Conservation (phyloP, 2,888 invertebrate genomes). For the Dermolepida albohirtum region DNA sequence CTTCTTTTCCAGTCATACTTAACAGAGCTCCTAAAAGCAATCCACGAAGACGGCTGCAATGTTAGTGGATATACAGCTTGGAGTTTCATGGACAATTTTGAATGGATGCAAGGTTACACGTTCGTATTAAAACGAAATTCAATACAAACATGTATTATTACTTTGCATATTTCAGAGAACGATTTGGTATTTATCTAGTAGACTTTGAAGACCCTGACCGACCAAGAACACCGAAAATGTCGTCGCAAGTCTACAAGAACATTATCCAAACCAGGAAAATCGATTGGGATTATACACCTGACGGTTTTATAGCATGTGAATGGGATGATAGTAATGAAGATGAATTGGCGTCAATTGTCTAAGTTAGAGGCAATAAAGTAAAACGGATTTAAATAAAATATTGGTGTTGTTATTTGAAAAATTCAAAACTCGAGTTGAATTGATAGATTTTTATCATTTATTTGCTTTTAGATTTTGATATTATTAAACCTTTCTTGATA, state of each 20-base stretch:
- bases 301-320: conserved; percentile 17
- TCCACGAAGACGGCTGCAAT: conserved; percentile 68
- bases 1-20: conserved; percentile 60
- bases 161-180: conserved; percentile 65
- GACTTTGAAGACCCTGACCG: conserved; percentile 70
- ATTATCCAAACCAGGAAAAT: conserved; percentile 28
- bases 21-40: conserved; percentile 63
- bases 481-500: too few relatives aligned
- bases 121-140: conserved; percentile 62
- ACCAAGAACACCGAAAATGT: conserved; percentile 72
- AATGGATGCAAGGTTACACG: conserved; percentile 79
- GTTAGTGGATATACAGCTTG: conserved; percentile 77
- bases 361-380: too few relatives aligned
- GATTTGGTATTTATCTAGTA: conserved; percentile 75
- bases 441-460: too few relatives aligned
- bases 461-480: too few relatives aligned
- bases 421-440: too few relatives aligned
- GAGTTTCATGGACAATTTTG: conserved; percentile 82
- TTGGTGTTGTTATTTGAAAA: too few relatives aligned
- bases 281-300: conserved; percentile 36
- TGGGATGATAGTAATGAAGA: too few relatives aligned
- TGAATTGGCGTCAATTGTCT: too few relatives aligned
- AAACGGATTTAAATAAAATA: too few relatives aligned
- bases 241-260: conserved; percentile 62
- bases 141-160: not conserved